These are phyloP conservation scores for Siniperca obscura DNA, from an alignment of 2,797 vertebrate genomes.

Conservation along the genomic window DNA sequence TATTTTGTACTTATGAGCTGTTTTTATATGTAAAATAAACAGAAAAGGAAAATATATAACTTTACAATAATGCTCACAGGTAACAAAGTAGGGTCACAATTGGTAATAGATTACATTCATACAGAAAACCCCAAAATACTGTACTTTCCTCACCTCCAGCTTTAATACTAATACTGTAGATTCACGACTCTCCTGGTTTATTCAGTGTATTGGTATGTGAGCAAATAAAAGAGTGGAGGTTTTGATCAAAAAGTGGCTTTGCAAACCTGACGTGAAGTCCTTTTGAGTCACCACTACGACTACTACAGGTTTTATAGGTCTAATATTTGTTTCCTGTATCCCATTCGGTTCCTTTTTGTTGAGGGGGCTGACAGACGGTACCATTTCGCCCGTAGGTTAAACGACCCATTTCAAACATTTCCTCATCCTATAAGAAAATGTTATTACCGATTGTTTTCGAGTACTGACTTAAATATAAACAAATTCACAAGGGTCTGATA, in stretches of 20 bases:
- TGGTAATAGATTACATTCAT: neutral
- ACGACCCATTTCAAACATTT: neutral
- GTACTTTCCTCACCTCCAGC: neutral
- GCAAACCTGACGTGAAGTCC: constrained; percentile 8
- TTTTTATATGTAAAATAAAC: neutral
- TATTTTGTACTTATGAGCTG: neutral
- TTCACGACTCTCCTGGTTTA: neutral
- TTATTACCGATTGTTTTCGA: rapidly evolving
- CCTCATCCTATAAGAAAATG: rapidly evolving
- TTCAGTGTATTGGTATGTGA: neutral
- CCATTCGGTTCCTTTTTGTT: constrained; percentile 82
- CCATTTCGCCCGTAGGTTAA: constrained; percentile 75
- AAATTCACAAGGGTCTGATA: rapidly evolving
- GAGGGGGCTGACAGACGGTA: constrained; percentile 79
- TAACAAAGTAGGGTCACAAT: neutral
- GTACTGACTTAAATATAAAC: rapidly evolving
- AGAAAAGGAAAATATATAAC: neutral
- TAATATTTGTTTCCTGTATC: constrained; percentile 83
- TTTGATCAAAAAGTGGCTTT: constrained; percentile 5
- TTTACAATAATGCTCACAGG: neutral
- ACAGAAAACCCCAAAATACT: neutral
- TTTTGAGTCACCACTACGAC: constrained; percentile 14
- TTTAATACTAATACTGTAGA: neutral
- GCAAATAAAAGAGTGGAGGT: neutral
- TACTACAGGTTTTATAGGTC: constrained; percentile 48